These are phyloP conservation scores for Metopolophium dirhodum DNA, from an alignment of 1,140 invertebrate species.

Conservation along the genomic window DNA sequence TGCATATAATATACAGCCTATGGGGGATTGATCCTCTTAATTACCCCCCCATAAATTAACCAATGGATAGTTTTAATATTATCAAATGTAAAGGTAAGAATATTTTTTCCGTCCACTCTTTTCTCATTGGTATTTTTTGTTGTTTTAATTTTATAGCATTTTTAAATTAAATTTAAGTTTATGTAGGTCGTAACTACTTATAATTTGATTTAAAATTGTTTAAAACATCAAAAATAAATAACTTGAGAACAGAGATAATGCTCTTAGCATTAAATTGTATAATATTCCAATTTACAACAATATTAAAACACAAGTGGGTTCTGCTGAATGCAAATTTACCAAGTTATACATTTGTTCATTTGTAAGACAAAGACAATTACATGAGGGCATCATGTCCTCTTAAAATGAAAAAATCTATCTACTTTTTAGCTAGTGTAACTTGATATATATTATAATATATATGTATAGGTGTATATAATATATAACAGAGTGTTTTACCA, in stretches of 20 bases:
- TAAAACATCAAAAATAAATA: not conserved
- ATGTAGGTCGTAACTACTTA: not conserved
- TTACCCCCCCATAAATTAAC: no score
- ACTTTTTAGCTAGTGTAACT: not conserved
- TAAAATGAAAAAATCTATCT: not conserved
- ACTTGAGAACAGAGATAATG: not conserved
- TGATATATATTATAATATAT: no score
- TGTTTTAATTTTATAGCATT: not conserved
- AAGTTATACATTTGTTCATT: not conserved
- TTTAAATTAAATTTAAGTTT: not conserved
- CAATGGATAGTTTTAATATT: not conserved
- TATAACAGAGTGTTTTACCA: not conserved
- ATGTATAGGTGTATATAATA: not conserved
- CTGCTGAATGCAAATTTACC: not conserved
- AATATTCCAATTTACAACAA: not conserved
- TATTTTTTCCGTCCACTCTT: not conserved
- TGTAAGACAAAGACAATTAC: not conserved
- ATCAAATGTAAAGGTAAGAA: not conserved
- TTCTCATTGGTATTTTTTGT: not conserved
- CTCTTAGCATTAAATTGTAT: not conserved
- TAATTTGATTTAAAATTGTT: not conserved
- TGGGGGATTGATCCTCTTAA: no score
- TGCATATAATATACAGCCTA: no score
- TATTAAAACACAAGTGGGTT: not conserved
- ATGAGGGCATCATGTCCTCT: not conserved